Base-by-base conservation (phyloP, 1,140 invertebrate genomes). In the Euura saliciscinereae region DNA sequence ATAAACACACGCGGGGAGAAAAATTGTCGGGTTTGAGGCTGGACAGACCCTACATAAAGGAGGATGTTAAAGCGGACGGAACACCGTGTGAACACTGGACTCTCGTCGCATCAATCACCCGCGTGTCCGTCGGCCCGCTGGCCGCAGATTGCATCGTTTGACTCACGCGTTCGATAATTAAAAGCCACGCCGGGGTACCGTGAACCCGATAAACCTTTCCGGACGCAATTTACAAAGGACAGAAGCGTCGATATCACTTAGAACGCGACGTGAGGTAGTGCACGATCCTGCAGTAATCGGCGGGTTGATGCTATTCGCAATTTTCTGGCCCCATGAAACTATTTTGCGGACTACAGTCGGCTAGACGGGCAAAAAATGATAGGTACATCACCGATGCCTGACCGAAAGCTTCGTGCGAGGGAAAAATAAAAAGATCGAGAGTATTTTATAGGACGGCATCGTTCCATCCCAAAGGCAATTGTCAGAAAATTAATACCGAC, bases 61-160 rank as follows among this genome's bases (percentile, higher is more conserved):
- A 72, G 75, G 51, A 74, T 70, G 67, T 66, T 66, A 71, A 65
- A 76, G 64, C 70, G 65, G 73, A 77, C 75, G 76, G 42, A 71
- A 75, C 66, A 65, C 65, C 43, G 65, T 69, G 71, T 78, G 76
- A 76, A 76, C 70, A 73, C 65, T 45, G 68, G 73, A 74, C 71
- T 70, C 43, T 71, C 65, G 44, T 65, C 44, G 66, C 75, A 78
- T 78, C 76, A 72, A 78, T 78, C 77, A 77, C 51, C 51, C 10
- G 51, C 51, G 10, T n/a, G 51, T 6, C 51, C 51, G 8, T 3
- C 51, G 51, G 51, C 51, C 51, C 51, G 10, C 51, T 8, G 51
- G 51, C 13, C 51, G 51, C 51, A 59, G 51, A 6, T 11, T 6
- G 51, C 51, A 59, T 59, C 13, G 51, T 59, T 59, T n/a, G 51